phyloP scores from a whole-genome alignment of 2,113 vertebrate species.

The Paedocypris sp. region DNA sequence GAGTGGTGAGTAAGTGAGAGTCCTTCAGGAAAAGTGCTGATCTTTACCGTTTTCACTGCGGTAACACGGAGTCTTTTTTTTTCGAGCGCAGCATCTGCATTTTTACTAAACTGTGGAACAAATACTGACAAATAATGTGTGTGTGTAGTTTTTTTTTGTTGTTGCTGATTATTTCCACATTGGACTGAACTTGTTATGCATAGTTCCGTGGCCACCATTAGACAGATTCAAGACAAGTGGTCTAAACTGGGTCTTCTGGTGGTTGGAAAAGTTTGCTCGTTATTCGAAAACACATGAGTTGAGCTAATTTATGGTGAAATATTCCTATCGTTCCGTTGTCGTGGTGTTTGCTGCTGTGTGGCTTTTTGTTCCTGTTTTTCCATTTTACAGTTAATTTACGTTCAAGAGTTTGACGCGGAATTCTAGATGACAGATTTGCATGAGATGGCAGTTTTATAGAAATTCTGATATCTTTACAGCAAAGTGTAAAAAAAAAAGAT shows the following conservation, averaged over 20 bases:
- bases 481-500: too few relatives aligned
- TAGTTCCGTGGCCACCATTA: constrained; percentile 6
- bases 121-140: constrained; percentile 16
- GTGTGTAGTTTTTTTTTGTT: constrained; percentile 40
- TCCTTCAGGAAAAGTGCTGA: too few relatives aligned
- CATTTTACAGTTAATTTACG: too few relatives aligned
- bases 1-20: too few relatives aligned
- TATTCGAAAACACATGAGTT: background rate
- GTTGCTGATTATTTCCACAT: constrained; percentile 61
- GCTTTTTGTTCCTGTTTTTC: too few relatives aligned
- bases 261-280: background rate
- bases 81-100: constrained; percentile 42
- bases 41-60: constrained; percentile 31
- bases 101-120: constrained; percentile 37
- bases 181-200: constrained; percentile 35
- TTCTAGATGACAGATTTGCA: too few relatives aligned
- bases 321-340: too few relatives aligned
- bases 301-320: background rate
- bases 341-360: too few relatives aligned
- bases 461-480: too few relatives aligned
- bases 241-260: background rate
- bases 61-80: constrained; percentile 40
- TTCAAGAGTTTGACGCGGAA: too few relatives aligned
- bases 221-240: background rate
- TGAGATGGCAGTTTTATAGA: too few relatives aligned